Conservation (phyloP, 2,888 invertebrate genomes). For the Aleiodes alternator region DNA sequence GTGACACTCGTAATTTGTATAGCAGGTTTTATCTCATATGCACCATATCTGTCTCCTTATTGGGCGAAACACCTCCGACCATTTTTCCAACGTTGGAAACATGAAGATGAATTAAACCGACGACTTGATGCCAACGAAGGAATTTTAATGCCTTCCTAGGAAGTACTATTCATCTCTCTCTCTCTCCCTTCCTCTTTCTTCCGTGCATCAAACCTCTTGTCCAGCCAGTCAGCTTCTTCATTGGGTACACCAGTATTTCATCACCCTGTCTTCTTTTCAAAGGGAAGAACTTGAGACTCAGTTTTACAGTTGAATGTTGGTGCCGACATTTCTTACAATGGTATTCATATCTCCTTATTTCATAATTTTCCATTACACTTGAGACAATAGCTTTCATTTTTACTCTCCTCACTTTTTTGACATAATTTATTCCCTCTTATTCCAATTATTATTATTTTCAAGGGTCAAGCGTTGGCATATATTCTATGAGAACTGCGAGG, state of each 20-base stretch:
- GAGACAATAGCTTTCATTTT: background rate
- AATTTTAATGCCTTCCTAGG: constrained; percentile 55
- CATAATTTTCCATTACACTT: constrained; percentile 10
- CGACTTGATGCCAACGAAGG: constrained; percentile 56
- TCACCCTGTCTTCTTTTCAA: constrained; percentile 27
- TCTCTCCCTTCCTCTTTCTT: constrained; percentile 42
- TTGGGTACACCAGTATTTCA: constrained; percentile 47
- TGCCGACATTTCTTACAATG: background rate
- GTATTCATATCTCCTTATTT: constrained; percentile 6
- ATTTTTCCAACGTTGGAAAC: constrained; percentile 46
- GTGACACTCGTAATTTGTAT: background rate
- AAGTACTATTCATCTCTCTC: constrained; percentile 34
- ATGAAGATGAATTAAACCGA: constrained; percentile 56
- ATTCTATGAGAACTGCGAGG: background rate
- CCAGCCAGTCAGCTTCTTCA: background rate
- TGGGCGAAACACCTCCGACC: constrained; percentile 27
- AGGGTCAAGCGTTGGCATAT: constrained; percentile 7
- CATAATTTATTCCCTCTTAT: background rate
- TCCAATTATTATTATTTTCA: constrained; percentile 4
- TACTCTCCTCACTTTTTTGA: background rate
- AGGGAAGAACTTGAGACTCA: constrained; percentile 26
- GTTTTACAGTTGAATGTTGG: constrained; percentile 35
- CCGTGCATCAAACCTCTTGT: constrained; percentile 38
- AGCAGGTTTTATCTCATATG: constrained; percentile 11
- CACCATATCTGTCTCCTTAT: constrained; percentile 17